Evolutionary conservation across 2,888 invertebrate genomes (phyloP).

Genomic region (Pegoplata infirma): DNA sequence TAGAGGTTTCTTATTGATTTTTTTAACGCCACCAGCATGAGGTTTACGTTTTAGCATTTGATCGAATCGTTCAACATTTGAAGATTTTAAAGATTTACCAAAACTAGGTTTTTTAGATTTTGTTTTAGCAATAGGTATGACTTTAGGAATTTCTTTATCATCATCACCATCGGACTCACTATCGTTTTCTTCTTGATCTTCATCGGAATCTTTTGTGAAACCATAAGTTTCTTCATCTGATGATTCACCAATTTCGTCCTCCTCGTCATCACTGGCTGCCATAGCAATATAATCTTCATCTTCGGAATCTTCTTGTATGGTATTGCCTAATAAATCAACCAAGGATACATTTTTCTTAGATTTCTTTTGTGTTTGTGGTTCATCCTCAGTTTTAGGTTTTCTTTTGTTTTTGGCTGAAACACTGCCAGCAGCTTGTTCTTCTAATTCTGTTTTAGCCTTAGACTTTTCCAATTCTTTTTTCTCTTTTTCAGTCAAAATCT

Average conservation of each 20-base stretch:
- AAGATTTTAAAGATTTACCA: conserved; percentile 55
- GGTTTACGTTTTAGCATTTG: conserved; percentile 71
- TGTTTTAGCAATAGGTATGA: not conserved
- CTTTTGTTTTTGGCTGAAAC: conserved; percentile 26
- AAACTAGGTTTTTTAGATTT: conserved; percentile 57
- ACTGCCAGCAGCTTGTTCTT: conserved; percentile 32
- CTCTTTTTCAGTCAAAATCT: conserved; percentile 49
- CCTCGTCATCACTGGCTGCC: conserved; percentile 37
- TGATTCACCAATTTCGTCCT: conserved; percentile 58
- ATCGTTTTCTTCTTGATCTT: conserved; percentile 55
- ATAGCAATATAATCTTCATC: conserved; percentile 72
- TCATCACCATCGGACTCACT: conserved; percentile 27
- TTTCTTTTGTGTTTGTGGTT: conserved; percentile 45
- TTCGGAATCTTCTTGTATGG: conserved; percentile 73
- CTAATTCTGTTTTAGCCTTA: conserved; percentile 44
- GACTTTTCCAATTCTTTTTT: conserved; percentile 5
- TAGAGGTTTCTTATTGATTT: conserved; percentile 65
- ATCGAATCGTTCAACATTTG: conserved; percentile 68
- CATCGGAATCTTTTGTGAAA: conserved; percentile 55
- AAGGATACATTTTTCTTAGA: conserved; percentile 66
- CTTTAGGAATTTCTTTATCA: not conserved
- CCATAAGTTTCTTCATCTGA: conserved; percentile 66
- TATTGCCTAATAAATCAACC: conserved; percentile 71
- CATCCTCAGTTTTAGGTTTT: conserved; percentile 29
- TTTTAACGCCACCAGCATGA: conserved; percentile 71